These are phyloP conservation scores for Chaetops frenatus DNA, from an alignment of 2,113 vertebrate species.

Conservation along the genomic window DNA sequence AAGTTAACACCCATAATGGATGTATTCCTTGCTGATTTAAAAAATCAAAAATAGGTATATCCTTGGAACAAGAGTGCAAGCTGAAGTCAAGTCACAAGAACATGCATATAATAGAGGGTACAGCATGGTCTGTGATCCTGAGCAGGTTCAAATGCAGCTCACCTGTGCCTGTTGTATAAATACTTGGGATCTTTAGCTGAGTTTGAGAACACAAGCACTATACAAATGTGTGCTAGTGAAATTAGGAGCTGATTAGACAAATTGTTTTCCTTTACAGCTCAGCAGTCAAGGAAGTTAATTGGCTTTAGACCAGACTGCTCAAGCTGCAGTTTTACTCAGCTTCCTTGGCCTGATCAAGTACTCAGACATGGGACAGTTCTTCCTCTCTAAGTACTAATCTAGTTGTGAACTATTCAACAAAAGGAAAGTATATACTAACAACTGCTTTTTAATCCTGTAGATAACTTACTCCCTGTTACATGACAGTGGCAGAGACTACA, in stretches of 20 bases:
- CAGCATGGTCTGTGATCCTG: background rate
- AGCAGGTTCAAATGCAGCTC: background rate
- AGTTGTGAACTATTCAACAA: background rate
- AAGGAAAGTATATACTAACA: background rate
- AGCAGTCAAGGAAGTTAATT: background rate
- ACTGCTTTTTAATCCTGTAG: conserved; percentile 50
- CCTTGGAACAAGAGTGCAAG: background rate
- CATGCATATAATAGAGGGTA: background rate
- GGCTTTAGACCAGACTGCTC: background rate
- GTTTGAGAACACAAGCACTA: background rate
- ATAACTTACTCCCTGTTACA: conserved; percentile 83
- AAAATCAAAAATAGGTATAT: background rate
- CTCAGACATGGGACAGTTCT: background rate
- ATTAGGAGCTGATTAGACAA: background rate
- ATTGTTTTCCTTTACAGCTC: background rate
- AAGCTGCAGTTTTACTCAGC: background rate
- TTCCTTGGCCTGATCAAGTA: background rate
- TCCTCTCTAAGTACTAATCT: background rate
- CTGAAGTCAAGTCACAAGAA: background rate
- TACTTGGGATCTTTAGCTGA: background rate
- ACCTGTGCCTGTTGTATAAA: background rate
- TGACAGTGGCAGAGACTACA: conserved; percentile 81
- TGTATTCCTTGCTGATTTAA: background rate
- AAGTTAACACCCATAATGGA: background rate
- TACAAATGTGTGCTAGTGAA: background rate